These are phyloP conservation scores for Drosophila obscura DNA, from an alignment of 1,140 invertebrate genomes.

Conservation along the genomic window DNA sequence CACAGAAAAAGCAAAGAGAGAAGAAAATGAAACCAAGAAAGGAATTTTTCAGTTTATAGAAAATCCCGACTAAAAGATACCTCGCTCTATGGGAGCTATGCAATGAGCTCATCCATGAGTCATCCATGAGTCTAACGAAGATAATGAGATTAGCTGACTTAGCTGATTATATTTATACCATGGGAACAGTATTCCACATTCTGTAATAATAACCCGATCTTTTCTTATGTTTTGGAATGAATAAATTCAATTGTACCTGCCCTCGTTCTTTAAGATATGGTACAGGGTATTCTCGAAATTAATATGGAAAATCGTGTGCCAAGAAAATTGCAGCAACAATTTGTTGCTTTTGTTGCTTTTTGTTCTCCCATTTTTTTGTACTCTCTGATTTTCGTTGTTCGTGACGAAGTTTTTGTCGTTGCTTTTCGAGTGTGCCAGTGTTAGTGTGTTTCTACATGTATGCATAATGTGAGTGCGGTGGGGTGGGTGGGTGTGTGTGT, in stretches of 20 bases:
- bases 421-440: neutral
- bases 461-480: neutral
- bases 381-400: conserved; percentile 25
- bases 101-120: too few species aligned
- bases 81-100: too few species aligned
- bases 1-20: conserved; percentile 11
- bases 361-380: conserved; percentile 11
- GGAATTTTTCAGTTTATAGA: too few species aligned
- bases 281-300: conserved; percentile 19
- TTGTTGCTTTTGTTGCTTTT: conserved; percentile 26
- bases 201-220: too few species aligned
- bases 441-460: conserved; percentile 6
- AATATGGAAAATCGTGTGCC: conserved; percentile 77
- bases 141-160: too few species aligned
- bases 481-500: neutral
- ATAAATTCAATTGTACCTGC: too few species aligned
- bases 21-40: conserved; percentile 21
- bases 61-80: too few species aligned
- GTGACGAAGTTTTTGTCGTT: conserved; percentile 30
- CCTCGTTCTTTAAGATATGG: too few species aligned
- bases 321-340: conserved; percentile 63
- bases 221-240: too few species aligned
- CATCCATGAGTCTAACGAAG: too few species aligned
- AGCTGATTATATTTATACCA: too few species aligned
- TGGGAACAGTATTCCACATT: too few species aligned